These are phyloP conservation scores for Urocyon cinereoargenteus DNA, from an alignment of 2,797 vertebrate species.

Conservation along the genomic window DNA sequence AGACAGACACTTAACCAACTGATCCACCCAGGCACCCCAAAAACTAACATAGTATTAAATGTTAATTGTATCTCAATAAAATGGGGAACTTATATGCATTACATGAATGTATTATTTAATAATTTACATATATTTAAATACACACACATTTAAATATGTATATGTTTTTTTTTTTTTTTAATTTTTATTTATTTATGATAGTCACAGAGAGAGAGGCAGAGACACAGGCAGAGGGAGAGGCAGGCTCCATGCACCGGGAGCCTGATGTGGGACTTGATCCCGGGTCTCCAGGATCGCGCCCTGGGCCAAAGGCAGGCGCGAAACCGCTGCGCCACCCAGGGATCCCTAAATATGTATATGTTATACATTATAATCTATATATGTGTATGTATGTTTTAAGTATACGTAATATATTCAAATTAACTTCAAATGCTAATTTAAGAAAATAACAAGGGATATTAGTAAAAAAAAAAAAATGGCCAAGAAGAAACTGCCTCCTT, in stretches of 20 bases:
- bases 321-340: too few species aligned
- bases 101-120: neutral
- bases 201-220: too few species aligned
- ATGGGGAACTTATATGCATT: neutral
- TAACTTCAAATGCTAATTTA: neutral
- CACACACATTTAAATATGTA: neutral
- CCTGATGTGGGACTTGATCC: too few species aligned
- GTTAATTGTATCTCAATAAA: neutral
- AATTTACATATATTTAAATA: neutral
- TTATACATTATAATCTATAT: neutral
- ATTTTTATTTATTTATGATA: too few species aligned
- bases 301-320: too few species aligned
- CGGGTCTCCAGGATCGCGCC: too few species aligned
- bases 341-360: neutral
- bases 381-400: neutral
- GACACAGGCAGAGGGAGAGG: too few species aligned
- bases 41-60: neutral
- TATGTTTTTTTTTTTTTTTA: too few species aligned
- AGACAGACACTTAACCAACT: too few species aligned
- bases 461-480: neutral
- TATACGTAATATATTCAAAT: conserved; percentile 2
- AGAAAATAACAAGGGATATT: neutral
- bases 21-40: neutral
- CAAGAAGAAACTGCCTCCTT: conserved; percentile 16
- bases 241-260: too few species aligned